phyloP scores from a whole-genome alignment of 2,888 invertebrate species.

The Anarsia innoxiella region DNA sequence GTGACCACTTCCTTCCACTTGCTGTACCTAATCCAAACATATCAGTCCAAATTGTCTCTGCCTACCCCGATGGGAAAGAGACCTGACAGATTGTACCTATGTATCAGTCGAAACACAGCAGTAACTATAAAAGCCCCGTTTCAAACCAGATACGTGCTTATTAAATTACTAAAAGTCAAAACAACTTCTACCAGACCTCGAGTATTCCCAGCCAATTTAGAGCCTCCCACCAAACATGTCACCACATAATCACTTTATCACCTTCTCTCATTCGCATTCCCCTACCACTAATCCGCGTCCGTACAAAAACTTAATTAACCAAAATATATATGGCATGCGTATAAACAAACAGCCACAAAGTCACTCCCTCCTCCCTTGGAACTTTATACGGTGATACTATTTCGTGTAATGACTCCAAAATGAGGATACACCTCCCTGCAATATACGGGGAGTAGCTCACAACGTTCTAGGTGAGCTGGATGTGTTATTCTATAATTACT shows the following conservation, averaged over 20 bases:
- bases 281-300: slow-evolving; percentile 49
- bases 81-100: too few relatives aligned
- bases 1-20: too few relatives aligned
- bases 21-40: too few relatives aligned
- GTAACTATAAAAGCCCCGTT: too few relatives aligned
- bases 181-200: too few relatives aligned
- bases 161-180: too few relatives aligned
- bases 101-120: too few relatives aligned
- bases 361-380: slow-evolving; percentile 60
- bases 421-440: slow-evolving; percentile 64
- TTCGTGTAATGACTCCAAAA: slow-evolving; percentile 74
- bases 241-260: slow-evolving; percentile 31
- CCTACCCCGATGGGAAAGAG: too few relatives aligned
- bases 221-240: slow-evolving; percentile 1
- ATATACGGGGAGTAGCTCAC: slow-evolving; percentile 40
- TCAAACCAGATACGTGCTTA: too few relatives aligned
- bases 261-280: slow-evolving; percentile 40
- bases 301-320: slow-evolving; percentile 73
- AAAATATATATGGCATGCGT: slow-evolving; percentile 61
- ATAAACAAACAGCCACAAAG: slow-evolving; percentile 65
- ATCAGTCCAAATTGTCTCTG: too few relatives aligned
- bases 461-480: slow-evolving; percentile 26
- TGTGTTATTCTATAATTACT: slow-evolving; percentile 18
- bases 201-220: not conserved
- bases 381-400: slow-evolving; percentile 70